Percentiles rank a stretch among this genome's conserved stretches.
phyloP scores from a whole-genome alignment of 37 sponge, comb jelly and placozoan genomes.

The Mnemiopsis leidyi region DNA sequence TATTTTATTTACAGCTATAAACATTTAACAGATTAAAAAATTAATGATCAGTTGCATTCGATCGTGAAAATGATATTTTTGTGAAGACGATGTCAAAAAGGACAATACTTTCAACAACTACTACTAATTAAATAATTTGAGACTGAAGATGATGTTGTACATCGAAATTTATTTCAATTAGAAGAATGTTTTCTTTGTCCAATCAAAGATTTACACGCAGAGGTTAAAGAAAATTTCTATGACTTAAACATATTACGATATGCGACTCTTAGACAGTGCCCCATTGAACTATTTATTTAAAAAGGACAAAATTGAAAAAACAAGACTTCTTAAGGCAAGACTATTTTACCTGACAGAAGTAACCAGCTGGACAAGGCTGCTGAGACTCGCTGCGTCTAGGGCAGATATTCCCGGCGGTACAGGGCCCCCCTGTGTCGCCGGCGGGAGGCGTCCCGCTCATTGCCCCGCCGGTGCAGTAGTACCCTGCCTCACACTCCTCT shows the following conservation, averaged over 20 bases:
- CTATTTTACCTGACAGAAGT: conserved; percentile 27
- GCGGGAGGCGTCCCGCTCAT: background rate
- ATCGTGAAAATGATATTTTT: too few species aligned
- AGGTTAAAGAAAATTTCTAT: too few species aligned
- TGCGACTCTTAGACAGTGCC: too few species aligned
- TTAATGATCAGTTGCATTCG: too few species aligned
- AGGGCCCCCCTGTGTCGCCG: background rate
- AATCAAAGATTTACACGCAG: too few species aligned
- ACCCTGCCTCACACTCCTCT: conserved; percentile 66
- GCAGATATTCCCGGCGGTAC: conserved; percentile 9
- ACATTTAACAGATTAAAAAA: background rate
- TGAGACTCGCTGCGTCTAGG: conserved; percentile 18
- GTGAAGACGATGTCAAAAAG: too few species aligned
- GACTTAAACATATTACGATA: background rate
- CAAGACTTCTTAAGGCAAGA: background rate
- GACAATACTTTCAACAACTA: background rate
- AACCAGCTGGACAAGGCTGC: conserved; percentile 4
- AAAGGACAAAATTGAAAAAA: background rate
- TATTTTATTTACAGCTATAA: background rate
- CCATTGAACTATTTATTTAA: background rate
- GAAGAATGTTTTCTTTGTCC: too few species aligned
- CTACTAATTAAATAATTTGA: too few species aligned
- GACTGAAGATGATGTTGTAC: too few species aligned
- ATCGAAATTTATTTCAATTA: too few species aligned
- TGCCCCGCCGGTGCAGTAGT: conserved; percentile 66